Evolutionary conservation across 2,113 vertebrate species (phyloP).

Genomic region (Harpagus bidentatus): DNA sequence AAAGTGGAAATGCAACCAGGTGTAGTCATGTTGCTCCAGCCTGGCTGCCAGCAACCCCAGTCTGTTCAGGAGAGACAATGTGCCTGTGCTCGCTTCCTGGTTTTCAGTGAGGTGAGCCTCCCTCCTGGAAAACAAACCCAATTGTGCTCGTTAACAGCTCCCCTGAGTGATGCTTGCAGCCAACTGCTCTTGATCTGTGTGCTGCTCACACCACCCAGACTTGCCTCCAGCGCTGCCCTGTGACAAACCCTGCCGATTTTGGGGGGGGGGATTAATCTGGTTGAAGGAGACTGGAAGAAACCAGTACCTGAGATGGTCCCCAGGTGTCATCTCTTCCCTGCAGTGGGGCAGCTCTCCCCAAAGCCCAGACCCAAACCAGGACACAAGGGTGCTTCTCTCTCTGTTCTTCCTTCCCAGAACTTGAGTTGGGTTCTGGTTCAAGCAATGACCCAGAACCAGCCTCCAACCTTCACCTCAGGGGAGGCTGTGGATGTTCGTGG

Average conservation of each 20-base stretch:
- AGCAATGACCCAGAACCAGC: neutral
- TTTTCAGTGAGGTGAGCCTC: neutral
- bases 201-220: accelerated
- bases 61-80: neutral
- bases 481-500: neutral
- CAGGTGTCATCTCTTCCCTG: neutral
- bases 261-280: neutral
- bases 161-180: neutral
- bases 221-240: neutral
- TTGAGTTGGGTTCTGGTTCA: neutral
- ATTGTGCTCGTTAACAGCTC: neutral
- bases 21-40: neutral
- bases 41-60: neutral
- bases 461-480: accelerated
- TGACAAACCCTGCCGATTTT: neutral
- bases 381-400: neutral
- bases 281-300: neutral
- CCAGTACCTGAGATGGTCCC: neutral
- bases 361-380: neutral
- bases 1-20: slow-evolving; percentile 33
- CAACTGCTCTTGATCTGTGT: accelerated
- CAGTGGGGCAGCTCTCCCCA: neutral
- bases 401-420: neutral
- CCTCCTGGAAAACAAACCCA: neutral
- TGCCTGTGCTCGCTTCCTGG: neutral